Percentiles rank a stretch among this genome's conserved stretches.
Evolutionary conservation across 2,113 vertebrate genomes (phyloP).

Genomic region (Nymphicus hollandicus): DNA sequence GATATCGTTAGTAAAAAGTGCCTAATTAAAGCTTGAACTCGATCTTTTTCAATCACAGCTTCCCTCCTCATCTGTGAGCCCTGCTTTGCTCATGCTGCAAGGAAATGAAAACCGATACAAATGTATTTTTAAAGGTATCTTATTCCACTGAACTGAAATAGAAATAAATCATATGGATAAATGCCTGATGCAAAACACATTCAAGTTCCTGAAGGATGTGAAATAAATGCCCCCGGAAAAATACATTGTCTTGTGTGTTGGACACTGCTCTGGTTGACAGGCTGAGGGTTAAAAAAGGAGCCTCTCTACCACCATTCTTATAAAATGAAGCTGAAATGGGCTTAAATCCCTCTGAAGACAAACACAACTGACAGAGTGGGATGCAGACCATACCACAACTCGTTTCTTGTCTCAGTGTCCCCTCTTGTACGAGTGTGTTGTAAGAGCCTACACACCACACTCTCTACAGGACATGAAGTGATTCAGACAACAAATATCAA

Average conservation of each 20-base stretch:
- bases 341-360: neutral
- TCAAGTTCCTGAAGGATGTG: neutral
- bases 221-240: neutral
- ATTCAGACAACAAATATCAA: neutral
- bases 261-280: neutral
- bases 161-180: neutral
- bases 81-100: neutral
- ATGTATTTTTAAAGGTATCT: neutral
- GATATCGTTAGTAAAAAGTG: neutral
- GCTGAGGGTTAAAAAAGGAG: neutral
- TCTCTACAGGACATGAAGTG: neutral
- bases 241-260: neutral
- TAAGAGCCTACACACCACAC: neutral
- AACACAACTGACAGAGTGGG: neutral
- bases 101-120: neutral
- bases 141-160: neutral
- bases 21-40: conserved; percentile 21
- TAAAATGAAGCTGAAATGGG: neutral
- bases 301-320: neutral
- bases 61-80: neutral
- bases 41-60: neutral
- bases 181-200: neutral
- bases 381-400: neutral
- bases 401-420: neutral
- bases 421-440: neutral